Evolutionary conservation across 2,888 invertebrate genomes (phyloP), one percentile per base, ranked within the genome.

Genomic region (Carcina quercana): DNA sequence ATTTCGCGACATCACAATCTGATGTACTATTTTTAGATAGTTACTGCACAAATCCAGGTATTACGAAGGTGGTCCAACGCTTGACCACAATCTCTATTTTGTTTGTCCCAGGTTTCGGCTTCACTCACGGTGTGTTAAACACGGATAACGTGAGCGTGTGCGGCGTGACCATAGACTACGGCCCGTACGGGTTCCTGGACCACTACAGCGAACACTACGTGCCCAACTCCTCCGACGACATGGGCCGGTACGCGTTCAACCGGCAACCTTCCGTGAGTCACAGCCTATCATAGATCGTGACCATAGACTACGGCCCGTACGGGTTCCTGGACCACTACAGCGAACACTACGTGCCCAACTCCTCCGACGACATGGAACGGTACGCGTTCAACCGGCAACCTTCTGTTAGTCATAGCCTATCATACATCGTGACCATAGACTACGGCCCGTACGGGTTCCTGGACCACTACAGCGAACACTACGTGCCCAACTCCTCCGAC

Each of bases 341-440:
- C 34, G 50, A 59, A 0, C 62, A 68, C 20, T 73, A 65, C 11
- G 72, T 74, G 4, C 70, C 82, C 3, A 83, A 83, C 34, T 57
- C 73, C 0, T 79, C 80, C 0, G 82, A 83, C 37, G 79, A 82
- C 27, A 49, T 60, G 53, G 82, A 76, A 0, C 53, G 82, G 7
- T 82, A 82, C 30, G 72, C 79, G 1, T 78, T 61, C 38, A 53
- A 55, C 13, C 68, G 49, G 34, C 82, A 82, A 25, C 80, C 80
- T 0, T 59, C 60, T 30, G 82, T 80, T 37, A 59, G 67, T 48
- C 2, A n/a, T n/a, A n/a, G n/a, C n/a, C n/a, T n/a, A n/a, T n/a
- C n/a, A n/a, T n/a, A n/a, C n/a, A n/a, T n/a, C n/a, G n/a, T 88
- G 32, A 89, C 89, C 32, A 86, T 90, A 60, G 90, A 90, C 67